phyloP scores from a whole-genome alignment of 2,797 vertebrate genomes.

The Girardinus metallicus region DNA sequence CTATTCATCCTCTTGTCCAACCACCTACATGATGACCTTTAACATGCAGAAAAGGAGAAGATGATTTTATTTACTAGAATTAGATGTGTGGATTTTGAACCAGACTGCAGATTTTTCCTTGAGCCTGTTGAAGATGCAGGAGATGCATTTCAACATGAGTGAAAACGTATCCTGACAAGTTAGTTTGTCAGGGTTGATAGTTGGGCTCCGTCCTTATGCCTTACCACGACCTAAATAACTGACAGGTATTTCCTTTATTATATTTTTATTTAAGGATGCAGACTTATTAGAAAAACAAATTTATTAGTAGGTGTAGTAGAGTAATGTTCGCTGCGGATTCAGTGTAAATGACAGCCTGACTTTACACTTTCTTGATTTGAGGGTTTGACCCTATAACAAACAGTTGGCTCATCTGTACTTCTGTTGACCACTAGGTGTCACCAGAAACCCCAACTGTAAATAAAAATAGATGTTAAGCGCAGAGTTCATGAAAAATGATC shows the following conservation, averaged over 20 bases:
- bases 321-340: background rate
- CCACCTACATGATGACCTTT: background rate
- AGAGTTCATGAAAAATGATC: background rate
- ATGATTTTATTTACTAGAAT: background rate
- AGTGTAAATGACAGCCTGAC: background rate
- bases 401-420: background rate
- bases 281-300: background rate
- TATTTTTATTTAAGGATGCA: background rate
- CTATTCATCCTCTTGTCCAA: slow-evolving; percentile 14
- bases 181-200: background rate
- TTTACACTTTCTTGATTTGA: background rate
- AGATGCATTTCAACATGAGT: background rate
- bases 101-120: background rate
- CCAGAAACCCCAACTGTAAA: background rate
- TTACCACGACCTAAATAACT: background rate
- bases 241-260: no score
- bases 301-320: background rate
- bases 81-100: background rate
- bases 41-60: background rate
- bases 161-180: background rate
- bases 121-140: background rate
- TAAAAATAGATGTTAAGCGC: background rate
- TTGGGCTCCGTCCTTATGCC: background rate
- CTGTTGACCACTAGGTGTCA: background rate
- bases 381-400: background rate